Base-by-base conservation (phyloP, 2,113 vertebrate genomes). In the Anoura caudifer region DNA sequence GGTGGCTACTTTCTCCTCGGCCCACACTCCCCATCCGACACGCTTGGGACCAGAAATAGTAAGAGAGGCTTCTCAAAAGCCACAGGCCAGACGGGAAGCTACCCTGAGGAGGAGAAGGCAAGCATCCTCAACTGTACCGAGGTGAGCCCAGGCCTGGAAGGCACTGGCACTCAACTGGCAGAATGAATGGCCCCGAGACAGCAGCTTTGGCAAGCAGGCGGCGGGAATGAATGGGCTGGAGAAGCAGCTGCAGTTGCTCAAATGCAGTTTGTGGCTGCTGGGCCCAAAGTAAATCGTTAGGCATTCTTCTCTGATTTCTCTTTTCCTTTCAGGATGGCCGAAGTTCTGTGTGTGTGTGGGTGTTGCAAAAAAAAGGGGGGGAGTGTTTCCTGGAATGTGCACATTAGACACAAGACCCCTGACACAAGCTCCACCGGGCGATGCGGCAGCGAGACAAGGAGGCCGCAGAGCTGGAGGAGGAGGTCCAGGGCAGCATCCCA, bases 261-360 rank as follows among this genome's bases (percentile, higher is more conserved):
- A 90, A 75, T 4, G 75, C 47, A 10, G 24, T 38, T 63, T 93
- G 95, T 31, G 50, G 63, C 80, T 77, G 75, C 77, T 76, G 87
- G 69, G 90, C 76, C 87, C 45, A 1, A 33, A 52, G 69, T 89
- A 93, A 89, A 92, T 82, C 92, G 83, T 94, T 67, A 89, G 14
- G 87, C 75, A 69, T 97, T 97, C 96, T 97, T 91, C 90, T 97
- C 31, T 38, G 28, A 26, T 38, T 81, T 93, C 88, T 38, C 69
- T 77, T 81, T 83, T 61, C 50, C 83, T 90, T 91, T 85, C 80
- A 69, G 56, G 75, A 81, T 59, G 8, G 17, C 75, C 67, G 52
- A 69, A 69, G 36, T 47, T 81, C 75, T 90, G 22, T 45, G 8
- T 73, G 63, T 31, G 33, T 36, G 73, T 0, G n/a, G 67, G 45